Percentiles rank a stretch among this genome's conserved stretches.
Evolutionary conservation across 2,113 vertebrate genomes (phyloP).

Genomic region (Chauna torquata): DNA sequence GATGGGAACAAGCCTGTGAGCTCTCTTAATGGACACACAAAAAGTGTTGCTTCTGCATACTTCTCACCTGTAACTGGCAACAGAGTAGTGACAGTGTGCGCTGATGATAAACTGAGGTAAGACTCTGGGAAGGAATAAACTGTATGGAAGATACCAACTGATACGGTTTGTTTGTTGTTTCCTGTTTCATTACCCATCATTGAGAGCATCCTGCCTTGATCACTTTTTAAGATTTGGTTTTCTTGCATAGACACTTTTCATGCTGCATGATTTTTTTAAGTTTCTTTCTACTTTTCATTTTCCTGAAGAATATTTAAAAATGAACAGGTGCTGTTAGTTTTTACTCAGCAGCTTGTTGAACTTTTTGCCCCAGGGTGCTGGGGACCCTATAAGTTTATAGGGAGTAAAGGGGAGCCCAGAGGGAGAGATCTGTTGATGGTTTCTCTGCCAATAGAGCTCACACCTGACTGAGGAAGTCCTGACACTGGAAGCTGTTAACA

Average conservation of each 20-base stretch:
- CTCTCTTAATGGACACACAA: conserved; percentile 76
- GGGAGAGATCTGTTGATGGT: fast-evolving
- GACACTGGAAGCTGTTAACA: not conserved
- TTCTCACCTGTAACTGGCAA: conserved; percentile 88
- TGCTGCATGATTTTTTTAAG: not conserved
- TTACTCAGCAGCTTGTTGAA: not conserved
- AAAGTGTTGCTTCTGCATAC: conserved; percentile 81
- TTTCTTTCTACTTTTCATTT: not conserved
- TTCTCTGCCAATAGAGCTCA: not conserved
- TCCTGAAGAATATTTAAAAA: not conserved
- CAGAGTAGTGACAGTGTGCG: conserved; percentile 83
- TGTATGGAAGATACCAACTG: fast-evolving
- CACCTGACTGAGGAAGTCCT: not conserved
- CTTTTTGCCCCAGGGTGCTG: fast-evolving
- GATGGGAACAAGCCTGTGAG: conserved; percentile 67
- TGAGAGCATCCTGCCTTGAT: not conserved
- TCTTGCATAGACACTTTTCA: not conserved
- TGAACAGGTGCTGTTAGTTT: not conserved
- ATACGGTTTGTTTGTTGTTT: not conserved
- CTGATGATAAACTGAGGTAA: conserved; percentile 87
- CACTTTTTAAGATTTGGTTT: not conserved
- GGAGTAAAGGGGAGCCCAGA: not conserved
- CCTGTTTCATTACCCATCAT: not conserved
- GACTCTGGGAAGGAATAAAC: not conserved
- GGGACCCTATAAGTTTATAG: fast-evolving